A percentile compares a stretch with the other conserved stretches of the same genome.
Conservation (phyloP, 2,113 vertebrate species). For the Psittacula cyanocephala region DNA sequence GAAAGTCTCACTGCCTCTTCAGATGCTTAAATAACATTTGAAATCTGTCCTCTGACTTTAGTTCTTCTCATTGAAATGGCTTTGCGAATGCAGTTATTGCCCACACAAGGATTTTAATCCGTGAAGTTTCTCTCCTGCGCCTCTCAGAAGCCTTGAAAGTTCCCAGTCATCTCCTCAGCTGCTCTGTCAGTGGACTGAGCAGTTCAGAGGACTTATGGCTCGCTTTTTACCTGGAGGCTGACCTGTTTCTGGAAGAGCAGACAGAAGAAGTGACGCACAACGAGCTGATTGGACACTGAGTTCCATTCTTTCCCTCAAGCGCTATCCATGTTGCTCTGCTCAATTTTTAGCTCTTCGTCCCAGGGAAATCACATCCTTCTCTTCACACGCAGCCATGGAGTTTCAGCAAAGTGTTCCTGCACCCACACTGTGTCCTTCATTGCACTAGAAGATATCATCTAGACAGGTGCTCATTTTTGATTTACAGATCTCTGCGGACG, state of each 20-base stretch:
- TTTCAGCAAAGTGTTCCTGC: background rate
- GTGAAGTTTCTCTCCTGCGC: background rate
- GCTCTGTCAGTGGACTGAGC: background rate
- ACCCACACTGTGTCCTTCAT: background rate
- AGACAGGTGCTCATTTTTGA: background rate
- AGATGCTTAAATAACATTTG: background rate
- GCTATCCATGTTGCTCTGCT: background rate
- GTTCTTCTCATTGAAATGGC: background rate
- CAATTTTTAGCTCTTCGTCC: background rate
- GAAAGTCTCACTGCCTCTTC: background rate
- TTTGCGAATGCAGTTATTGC: background rate
- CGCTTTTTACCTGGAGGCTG: background rate
- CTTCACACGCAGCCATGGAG: background rate
- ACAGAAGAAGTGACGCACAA: background rate
- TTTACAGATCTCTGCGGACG: background rate
- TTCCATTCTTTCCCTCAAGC: background rate
- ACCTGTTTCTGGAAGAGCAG: background rate
- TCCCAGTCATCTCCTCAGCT: background rate
- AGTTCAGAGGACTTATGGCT: background rate
- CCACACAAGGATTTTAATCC: background rate
- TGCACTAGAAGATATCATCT: background rate
- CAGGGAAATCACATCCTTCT: background rate
- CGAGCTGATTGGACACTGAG: rapidly evolving
- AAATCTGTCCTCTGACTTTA: background rate
- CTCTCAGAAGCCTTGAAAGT: background rate